Base-by-base conservation (phyloP, 2,113 vertebrate genomes). In the Thamnophis sirtalis region DNA sequence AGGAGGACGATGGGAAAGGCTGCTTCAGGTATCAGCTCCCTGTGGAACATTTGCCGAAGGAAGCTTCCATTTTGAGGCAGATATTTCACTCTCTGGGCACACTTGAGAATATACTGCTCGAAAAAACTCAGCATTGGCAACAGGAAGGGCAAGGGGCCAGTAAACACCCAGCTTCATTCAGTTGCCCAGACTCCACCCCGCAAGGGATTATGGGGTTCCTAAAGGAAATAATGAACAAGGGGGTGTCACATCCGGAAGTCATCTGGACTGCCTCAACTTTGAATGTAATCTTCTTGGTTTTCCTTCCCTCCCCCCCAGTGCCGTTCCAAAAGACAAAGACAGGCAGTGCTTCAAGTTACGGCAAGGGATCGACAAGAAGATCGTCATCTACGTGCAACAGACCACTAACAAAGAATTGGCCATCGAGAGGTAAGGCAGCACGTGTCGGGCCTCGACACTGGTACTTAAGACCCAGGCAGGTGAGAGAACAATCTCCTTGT, bases 281-380 rank as follows among this genome's bases (percentile, higher is more conserved):
- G 15, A 38, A 80, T 2, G 7, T 33, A 3, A 8, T 10, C 9
- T 2, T 5, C 9, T 13, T 3, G n/a, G 15, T 8, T 53, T 87
- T n/a, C 5, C 22, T 90, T 93, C 90, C 38, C 63, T 86, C 84
- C 9, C 56, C 91, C 93, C 96, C 96, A 99, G 99, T 93, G 98
- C 99, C 21, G 99, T 99, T 86, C 98, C 98, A 58, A 99, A 99
- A 97, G 99, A 99, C 97, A 99, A 99, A 95, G 99, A 99, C 96
- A 98, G 98, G 92, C 99, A 99, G 92, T 99, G 98, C 97, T 99
- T 99, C 97, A 99, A 99, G 95, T 98, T 99, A 22, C 99, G 99
- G 63, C 98, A 99, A 50, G 99, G 99, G 84, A 98, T 99, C 95
- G 99, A 99, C 97, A 99, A 99, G 97, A 99, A 99, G 96, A 99